Percentiles rank a stretch among this genome's conserved stretches.
phyloP scores from a whole-genome alignment of 2,797 vertebrate genomes.

The Xenopus petersii region DNA sequence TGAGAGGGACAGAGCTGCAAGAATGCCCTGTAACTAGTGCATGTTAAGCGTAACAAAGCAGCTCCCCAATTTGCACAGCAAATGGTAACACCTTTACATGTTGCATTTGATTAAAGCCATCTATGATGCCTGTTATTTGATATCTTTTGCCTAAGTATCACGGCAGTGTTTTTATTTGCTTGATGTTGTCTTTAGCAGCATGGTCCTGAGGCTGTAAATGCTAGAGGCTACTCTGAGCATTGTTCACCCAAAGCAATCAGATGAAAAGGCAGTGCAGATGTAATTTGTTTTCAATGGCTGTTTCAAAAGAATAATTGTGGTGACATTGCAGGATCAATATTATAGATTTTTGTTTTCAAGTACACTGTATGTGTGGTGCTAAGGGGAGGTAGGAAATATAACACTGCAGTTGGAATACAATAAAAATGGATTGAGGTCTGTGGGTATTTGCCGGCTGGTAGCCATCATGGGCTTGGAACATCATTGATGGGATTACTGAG shows the following conservation, averaged over 20 bases:
- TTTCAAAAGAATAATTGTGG: constrained; percentile 99
- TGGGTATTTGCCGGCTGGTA: constrained; percentile 88
- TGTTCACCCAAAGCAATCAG: constrained; percentile 94
- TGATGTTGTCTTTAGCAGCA: constrained; percentile 72
- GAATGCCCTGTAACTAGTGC: background rate
- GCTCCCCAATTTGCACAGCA: background rate
- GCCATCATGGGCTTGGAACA: constrained; percentile 82
- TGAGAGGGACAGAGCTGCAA: background rate
- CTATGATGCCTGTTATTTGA: constrained; percentile 52
- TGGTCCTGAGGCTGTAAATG: constrained; percentile 49
- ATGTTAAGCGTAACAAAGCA: background rate
- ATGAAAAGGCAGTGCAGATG: constrained; percentile 99
- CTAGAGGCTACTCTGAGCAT: constrained; percentile 79
- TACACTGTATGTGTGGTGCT: constrained; percentile 96
- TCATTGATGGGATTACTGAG: constrained; percentile 89
- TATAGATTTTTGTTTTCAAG: constrained; percentile 99
- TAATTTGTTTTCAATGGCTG: constrained; percentile 99
- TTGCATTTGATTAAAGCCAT: constrained; percentile 21
- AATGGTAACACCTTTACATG: constrained; percentile 16
- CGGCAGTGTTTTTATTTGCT: constrained; percentile 53
- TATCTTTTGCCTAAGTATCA: constrained; percentile 55
- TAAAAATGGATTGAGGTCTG: constrained; percentile 96
- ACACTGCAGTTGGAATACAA: constrained; percentile 91
- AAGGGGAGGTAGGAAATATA: constrained; percentile 95
- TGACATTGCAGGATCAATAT: constrained; percentile 97